phyloP scores from a whole-genome alignment of 2,888 invertebrate species.

The Synanthedon formicaeformis region DNA sequence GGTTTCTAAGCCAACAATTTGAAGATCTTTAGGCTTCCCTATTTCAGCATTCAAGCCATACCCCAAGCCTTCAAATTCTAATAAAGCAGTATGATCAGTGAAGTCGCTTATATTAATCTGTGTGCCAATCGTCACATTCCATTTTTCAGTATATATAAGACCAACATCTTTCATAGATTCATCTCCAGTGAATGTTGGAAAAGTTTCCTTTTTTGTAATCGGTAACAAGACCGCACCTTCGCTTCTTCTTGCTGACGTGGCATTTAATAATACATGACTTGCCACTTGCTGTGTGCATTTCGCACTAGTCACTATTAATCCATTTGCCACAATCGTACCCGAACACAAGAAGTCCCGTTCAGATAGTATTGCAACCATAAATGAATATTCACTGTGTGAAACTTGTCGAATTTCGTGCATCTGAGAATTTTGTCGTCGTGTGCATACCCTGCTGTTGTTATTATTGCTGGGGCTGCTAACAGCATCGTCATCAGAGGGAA shows the following conservation, averaged over 20 bases:
- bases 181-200: conserved; percentile 35
- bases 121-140: conserved; percentile 36
- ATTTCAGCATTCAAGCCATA: conserved; percentile 50
- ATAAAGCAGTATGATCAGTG: conserved; percentile 23
- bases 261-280: conserved; percentile 43
- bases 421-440: conserved; percentile 37
- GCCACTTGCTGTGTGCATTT: conserved; percentile 30
- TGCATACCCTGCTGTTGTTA: conserved; percentile 30
- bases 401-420: conserved; percentile 48
- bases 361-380: conserved; percentile 51
- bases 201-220: conserved; percentile 41
- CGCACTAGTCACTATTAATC: conserved; percentile 48
- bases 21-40: conserved; percentile 35
- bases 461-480: not conserved
- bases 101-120: conserved; percentile 43
- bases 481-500: conserved; percentile 24
- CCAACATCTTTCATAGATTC: conserved; percentile 42
- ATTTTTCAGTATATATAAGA: conserved; percentile 45
- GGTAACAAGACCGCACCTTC: conserved; percentile 29
- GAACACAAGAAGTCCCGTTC: conserved; percentile 51
- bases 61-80: conserved; percentile 44
- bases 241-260: conserved; percentile 38
- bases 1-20: conserved; percentile 46
- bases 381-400: conserved; percentile 41
- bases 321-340: conserved; percentile 45